These are phyloP conservation scores for Phaethon lepturus DNA, from an alignment of 2,113 vertebrate genomes.

Conservation along the genomic window DNA sequence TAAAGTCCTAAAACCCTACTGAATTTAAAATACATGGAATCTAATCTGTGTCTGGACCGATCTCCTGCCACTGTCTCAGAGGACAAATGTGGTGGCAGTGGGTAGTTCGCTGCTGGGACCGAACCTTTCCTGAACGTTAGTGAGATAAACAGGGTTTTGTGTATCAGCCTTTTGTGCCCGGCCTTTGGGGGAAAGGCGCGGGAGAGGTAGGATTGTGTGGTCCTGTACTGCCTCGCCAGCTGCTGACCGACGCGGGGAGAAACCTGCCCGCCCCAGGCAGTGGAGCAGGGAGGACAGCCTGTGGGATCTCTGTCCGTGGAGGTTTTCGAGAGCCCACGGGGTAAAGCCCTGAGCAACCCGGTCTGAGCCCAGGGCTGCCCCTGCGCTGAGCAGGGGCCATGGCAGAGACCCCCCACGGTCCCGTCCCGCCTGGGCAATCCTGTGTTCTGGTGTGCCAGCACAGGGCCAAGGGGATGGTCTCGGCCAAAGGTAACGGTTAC, in stretches of 20 bases:
- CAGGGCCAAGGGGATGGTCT: background rate
- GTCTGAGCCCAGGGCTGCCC: background rate
- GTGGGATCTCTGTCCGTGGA: background rate
- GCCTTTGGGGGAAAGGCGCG: background rate
- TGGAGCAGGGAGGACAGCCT: rapidly evolving
- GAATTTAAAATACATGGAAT: background rate
- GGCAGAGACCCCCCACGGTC: background rate
- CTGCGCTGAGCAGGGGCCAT: background rate
- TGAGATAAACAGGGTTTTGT: background rate
- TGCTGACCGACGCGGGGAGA: background rate
- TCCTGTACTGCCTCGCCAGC: background rate
- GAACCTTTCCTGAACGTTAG: background rate
- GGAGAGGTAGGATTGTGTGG: background rate
- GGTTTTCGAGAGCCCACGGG: too few species aligned
- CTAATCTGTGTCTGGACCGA: background rate
- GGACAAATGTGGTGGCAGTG: background rate
- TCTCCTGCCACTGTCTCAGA: background rate
- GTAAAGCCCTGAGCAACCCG: background rate
- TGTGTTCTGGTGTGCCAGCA: too few species aligned
- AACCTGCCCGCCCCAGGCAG: too few species aligned
- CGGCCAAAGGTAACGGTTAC: background rate
- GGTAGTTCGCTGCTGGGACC: background rate
- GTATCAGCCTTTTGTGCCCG: background rate
- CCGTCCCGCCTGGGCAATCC: too few species aligned
- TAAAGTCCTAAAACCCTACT: background rate